Base-by-base conservation (phyloP, 2,888 invertebrate species). In the Dioctria rufipes region DNA sequence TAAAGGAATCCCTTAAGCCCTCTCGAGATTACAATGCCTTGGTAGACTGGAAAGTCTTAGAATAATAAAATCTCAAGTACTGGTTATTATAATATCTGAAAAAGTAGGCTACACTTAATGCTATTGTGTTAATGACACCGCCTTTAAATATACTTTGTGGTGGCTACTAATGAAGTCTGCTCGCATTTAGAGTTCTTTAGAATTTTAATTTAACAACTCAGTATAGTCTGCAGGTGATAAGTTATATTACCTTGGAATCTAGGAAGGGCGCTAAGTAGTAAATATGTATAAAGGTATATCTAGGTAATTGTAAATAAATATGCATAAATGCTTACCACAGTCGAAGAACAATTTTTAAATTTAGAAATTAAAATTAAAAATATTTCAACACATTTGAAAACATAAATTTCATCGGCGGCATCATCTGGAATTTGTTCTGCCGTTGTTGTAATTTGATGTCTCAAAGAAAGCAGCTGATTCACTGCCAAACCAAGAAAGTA, bases 11-110 rank as follows among this genome's bases (percentile, higher is more conserved):
- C 25, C 73, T 60, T 73, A 75, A 60, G 40, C 40, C 73, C 73
- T 75, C 73, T 75, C 73, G 73, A 75, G 60, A 58, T 42, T 60
- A 75, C 73, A 75, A 75, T 75, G 40, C 58, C n/a, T n/a, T 60
- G 51, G 73, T 13, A 40, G 58, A 42, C 58, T 60, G 40, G 6
- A 40, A 42, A 73, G 54, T 13, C 42, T 43, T 9, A 54, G 25
- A 39, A 75, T 75, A 75, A 75, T 75, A 75, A 75, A 75, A 75
- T 42, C 58, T 75, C 73, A 75, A 75, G 73, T 75, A 75, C 73
- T 60, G 13, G 58, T 75, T 37, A 75, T 75, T 75, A 75, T 75
- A 25, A 25, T 25, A 75, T 37, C 60, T 51, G 4, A 3, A 42
- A 60, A 60, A 60, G 58, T 60, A 60, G 73, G 60, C n/a, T 42